Percentiles rank a stretch among this genome's conserved stretches.
Evolutionary conservation across 2,113 vertebrate genomes (phyloP).

Genomic region (Guaruba guarouba): DNA sequence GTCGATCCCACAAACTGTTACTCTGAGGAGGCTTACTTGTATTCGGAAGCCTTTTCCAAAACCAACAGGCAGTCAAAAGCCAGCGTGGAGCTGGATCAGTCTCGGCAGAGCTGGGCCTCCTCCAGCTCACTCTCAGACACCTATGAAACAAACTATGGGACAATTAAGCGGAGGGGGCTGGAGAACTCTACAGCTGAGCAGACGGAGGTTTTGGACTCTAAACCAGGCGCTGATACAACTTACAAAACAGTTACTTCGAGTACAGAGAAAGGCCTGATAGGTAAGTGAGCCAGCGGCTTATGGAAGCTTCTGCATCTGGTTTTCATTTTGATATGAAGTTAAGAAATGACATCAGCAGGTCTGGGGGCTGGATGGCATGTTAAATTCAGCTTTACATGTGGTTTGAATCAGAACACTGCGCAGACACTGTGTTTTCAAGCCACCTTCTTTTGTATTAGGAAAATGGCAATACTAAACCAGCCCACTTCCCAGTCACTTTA

Average conservation of each 20-base stretch:
- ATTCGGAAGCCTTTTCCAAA: constrained; percentile 67
- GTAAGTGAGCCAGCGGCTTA: constrained; percentile 74
- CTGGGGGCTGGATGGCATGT: constrained; percentile 38
- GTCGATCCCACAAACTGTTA: constrained; percentile 74
- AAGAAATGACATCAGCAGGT: constrained; percentile 37
- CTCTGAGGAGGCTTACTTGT: constrained; percentile 66
- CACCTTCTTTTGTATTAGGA: neutral
- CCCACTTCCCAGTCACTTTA: neutral
- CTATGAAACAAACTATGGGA: constrained; percentile 87
- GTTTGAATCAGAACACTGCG: neutral
- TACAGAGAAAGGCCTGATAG: constrained; percentile 96
- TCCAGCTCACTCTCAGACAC: constrained; percentile 89
- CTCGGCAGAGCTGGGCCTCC: constrained; percentile 89
- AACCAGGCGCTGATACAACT: constrained; percentile 75
- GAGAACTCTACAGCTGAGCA: constrained; percentile 69
- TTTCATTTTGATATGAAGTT: constrained; percentile 1
- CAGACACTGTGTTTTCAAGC: neutral
- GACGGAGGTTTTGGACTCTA: constrained; percentile 72
- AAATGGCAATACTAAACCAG: neutral
- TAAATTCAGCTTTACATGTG: constrained; percentile 26
- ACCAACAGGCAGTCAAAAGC: constrained; percentile 73
- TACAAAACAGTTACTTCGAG: constrained; percentile 97
- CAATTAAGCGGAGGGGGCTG: constrained; percentile 82
- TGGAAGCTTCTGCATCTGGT: constrained; percentile 23
- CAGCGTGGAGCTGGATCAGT: constrained; percentile 72